These are phyloP conservation scores for Lithobates sylvaticus DNA, from an alignment of 2,797 vertebrate species.

Conservation along the genomic window DNA sequence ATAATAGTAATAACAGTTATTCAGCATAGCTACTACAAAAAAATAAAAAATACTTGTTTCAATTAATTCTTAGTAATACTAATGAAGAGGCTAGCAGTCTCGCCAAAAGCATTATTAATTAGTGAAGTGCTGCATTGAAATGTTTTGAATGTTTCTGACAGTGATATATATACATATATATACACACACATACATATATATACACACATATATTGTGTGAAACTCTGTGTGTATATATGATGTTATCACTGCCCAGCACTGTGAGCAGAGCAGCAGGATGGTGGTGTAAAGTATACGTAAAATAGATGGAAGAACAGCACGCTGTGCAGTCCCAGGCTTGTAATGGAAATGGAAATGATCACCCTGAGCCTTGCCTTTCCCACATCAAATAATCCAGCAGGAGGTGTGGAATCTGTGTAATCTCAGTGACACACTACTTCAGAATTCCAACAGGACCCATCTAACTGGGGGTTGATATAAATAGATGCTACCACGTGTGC, in stretches of 20 bases:
- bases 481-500: constrained; percentile 61
- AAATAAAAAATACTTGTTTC: too few relatives aligned
- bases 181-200: too few relatives aligned
- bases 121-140: too few relatives aligned
- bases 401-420: constrained; percentile 61
- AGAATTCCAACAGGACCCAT: constrained; percentile 48
- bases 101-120: too few relatives aligned
- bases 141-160: too few relatives aligned
- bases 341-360: constrained; percentile 48
- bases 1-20: too few relatives aligned
- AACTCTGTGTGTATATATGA: too few relatives aligned
- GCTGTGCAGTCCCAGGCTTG: constrained; percentile 49
- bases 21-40: too few relatives aligned
- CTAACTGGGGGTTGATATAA: constrained; percentile 50
- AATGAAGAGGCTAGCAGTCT: too few relatives aligned
- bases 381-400: constrained; percentile 60
- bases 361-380: constrained; percentile 35
- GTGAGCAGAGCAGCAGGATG: not conserved
- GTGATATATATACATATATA: too few relatives aligned
- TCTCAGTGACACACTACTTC: constrained; percentile 51
- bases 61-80: too few relatives aligned
- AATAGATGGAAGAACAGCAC: constrained; percentile 32
- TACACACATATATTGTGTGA: too few relatives aligned
- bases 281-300: constrained; percentile 19
- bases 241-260: not conserved